These are phyloP conservation scores for Autographa pulchrina DNA, from an alignment of 2,888 invertebrate genomes.

Conservation along the genomic window DNA sequence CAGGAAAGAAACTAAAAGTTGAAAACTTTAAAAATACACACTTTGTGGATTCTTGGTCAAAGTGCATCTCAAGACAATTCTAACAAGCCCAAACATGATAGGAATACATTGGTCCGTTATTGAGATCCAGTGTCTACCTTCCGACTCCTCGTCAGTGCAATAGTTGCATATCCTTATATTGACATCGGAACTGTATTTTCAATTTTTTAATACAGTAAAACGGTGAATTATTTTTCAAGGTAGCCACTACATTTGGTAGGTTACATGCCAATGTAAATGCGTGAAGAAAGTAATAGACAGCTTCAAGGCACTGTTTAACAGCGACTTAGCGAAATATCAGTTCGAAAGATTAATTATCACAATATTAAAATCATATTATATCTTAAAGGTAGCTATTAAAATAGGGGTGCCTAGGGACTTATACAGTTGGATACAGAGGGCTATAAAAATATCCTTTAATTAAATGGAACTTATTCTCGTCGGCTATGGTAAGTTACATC, in stretches of 20 bases:
- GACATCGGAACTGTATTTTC: too few species aligned
- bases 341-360: slow-evolving; percentile 41
- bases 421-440: neutral
- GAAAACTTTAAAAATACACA: neutral
- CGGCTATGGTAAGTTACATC: too few species aligned
- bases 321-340: slow-evolving; percentile 21
- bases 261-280: neutral
- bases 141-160: neutral
- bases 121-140: neutral
- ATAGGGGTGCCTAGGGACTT: slow-evolving; percentile 15
- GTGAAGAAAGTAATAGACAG: neutral
- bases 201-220: too few species aligned
- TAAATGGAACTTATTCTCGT: too few species aligned
- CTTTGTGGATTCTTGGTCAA: neutral
- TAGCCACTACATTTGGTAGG: neutral
- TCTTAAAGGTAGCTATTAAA: slow-evolving; percentile 31
- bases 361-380: slow-evolving; percentile 42
- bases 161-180: too few species aligned
- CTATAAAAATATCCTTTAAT: neutral
- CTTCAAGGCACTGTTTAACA: slow-evolving; percentile 40
- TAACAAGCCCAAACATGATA: neutral
- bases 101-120: neutral
- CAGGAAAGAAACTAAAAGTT: neutral
- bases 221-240: neutral
- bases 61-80: neutral